Percentiles rank a stretch among this genome's conserved stretches.
Conservation (phyloP, 2,797 vertebrate species). For the Cygnus olor region DNA sequence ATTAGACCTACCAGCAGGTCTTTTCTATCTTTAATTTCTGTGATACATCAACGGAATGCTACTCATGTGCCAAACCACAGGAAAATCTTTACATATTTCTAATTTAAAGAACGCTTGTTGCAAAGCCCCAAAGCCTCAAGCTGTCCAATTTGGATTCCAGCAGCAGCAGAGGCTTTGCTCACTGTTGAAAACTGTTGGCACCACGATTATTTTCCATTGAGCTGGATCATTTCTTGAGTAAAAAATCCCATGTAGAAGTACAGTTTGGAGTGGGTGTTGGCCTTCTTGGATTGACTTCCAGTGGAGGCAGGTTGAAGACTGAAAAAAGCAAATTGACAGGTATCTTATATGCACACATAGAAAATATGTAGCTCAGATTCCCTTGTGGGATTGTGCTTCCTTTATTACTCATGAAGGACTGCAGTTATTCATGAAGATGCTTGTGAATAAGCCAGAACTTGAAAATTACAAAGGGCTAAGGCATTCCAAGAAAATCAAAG, state of each 20-base stretch:
- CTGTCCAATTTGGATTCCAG: neutral
- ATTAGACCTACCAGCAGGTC: neutral
- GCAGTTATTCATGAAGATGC: neutral
- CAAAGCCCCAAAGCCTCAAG: neutral
- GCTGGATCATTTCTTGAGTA: neutral
- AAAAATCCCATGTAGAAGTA: neutral
- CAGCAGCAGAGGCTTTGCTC: neutral
- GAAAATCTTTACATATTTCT: neutral
- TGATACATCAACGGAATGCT: neutral
- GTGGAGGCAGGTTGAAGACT: neutral
- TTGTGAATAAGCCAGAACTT: neutral
- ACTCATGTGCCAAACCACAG: neutral
- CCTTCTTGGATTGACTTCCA: neutral
- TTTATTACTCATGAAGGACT: neutral
- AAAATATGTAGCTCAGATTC: neutral
- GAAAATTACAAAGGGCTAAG: neutral
- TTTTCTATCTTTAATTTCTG: neutral
- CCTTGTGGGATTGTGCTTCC: neutral
- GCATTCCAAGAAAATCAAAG: constrained; percentile 1
- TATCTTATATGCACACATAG: neutral
- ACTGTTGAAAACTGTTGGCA: neutral
- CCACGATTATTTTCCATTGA: neutral
- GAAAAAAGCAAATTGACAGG: neutral
- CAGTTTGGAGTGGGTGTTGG: neutral
- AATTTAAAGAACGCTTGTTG: neutral